Base-by-base conservation (phyloP, 2,888 invertebrate genomes). In the Tetropium fuscum region DNA sequence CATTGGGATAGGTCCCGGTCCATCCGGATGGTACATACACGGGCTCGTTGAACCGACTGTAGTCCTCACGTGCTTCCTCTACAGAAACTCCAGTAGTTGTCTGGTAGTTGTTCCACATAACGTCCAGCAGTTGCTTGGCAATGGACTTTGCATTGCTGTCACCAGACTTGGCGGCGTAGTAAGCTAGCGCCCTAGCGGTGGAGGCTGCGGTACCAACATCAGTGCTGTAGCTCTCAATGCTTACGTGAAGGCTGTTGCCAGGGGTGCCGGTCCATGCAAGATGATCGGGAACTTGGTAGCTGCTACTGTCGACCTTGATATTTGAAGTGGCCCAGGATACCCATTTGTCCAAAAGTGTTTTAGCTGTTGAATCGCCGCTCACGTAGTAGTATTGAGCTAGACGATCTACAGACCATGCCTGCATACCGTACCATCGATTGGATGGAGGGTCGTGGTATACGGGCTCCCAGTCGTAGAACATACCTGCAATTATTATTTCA, bases 321-420 rank as follows among this genome's bases (percentile, higher is more conserved):
- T 60, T 61, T 2, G 56, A 32, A 22, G 63, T 48, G 7, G 64
- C 61, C 71, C 71, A 71, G 3, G 30, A 16, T 7, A 67, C 66
- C 71, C 71, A 71, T 63, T 69, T 69, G 30, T 57, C 55, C 32
- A 71, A 41, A 41, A 68, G 45, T 36, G 38, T n/a, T 56, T 71
- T 55, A 19, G 67, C 69, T 48, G 44, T 68, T 20, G 60, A 27
- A 53, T 71, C 66, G 10, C 68, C 69, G 32, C 64, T 64, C 11
- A 66, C 66, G 48, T 69, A 71, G 47, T 71, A 71, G 27, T 69
- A 71, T 57, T 71, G 71, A 6, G 68, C 71, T 22, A 71, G 51
- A 38, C 71, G 62, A 44, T 71, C 71, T n/a, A 61, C 65, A 10
- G 69, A 68, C 70, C 70, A 69, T 22, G 69, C 58, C 27, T 70